Evolutionary conservation across 2,797 vertebrate genomes (phyloP).

Genomic region (Macropodus opercularis): DNA sequence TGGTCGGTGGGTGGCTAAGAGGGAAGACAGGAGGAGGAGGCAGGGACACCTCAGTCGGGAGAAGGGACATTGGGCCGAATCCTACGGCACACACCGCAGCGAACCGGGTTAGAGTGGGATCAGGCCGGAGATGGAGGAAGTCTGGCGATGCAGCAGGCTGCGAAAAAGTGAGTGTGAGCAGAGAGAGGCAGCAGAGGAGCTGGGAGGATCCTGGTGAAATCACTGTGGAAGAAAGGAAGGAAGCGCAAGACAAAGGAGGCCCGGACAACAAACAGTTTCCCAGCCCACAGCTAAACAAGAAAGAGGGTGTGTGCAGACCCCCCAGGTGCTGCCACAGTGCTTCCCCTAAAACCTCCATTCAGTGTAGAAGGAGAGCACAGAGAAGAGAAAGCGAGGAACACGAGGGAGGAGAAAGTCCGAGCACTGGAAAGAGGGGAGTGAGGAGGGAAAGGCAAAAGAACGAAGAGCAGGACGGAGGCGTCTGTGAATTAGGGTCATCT

Average conservation of each 20-base stretch:
- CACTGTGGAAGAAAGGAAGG: constrained; percentile 61
- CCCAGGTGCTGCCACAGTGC: constrained; percentile 38
- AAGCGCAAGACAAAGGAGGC: constrained; percentile 64
- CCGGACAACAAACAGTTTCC: constrained; percentile 33
- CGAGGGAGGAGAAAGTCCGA: constrained; percentile 23
- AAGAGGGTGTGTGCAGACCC: constrained; percentile 28
- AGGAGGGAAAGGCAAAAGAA: constrained; percentile 45
- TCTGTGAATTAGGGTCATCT: not conserved
- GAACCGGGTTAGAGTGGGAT: constrained; percentile 70
- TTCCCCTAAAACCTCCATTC: constrained; percentile 39
- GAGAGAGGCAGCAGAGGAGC: constrained; percentile 44
- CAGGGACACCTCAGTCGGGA: constrained; percentile 38
- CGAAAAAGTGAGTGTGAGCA: constrained; percentile 49
- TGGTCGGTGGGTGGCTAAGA: constrained; percentile 69
- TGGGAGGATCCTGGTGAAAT: constrained; percentile 36
- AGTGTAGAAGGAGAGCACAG: constrained; percentile 30
- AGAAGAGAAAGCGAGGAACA: constrained; percentile 26
- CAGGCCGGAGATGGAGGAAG: constrained; percentile 82
- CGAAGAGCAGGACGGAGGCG: constrained; percentile 37
- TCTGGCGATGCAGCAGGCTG: constrained; percentile 57
- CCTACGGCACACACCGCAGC: constrained; percentile 41
- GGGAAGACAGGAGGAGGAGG: constrained; percentile 63
- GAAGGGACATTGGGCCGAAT: constrained; percentile 37
- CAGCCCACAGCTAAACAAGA: constrained; percentile 39
- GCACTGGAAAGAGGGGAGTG: constrained; percentile 27